These are phyloP conservation scores for Vanessa atalanta DNA, from an alignment of 1,140 invertebrate species.

Conservation along the genomic window DNA sequence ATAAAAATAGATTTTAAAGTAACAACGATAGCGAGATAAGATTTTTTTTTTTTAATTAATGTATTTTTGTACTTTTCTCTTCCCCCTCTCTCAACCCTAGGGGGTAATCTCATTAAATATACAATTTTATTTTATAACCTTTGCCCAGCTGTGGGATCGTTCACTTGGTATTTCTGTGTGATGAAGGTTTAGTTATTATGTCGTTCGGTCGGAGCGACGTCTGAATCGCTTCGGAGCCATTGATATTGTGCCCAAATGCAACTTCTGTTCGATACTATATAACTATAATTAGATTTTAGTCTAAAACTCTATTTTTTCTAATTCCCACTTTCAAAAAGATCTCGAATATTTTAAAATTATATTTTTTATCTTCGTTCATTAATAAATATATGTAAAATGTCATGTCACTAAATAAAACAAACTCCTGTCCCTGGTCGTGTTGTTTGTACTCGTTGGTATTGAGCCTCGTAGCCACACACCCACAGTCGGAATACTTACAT, in stretches of 20 bases:
- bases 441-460: too few relatives aligned
- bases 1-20: not conserved
- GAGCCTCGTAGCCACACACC: too few relatives aligned
- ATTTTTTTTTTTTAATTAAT: not conserved
- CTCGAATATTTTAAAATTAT: slow-evolving; percentile 1
- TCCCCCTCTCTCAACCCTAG: not conserved
- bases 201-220: too few relatives aligned
- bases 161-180: too few relatives aligned
- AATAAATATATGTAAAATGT: not conserved
- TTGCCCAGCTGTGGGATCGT: too few relatives aligned
- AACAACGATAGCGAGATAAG: not conserved
- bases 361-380: not conserved
- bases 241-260: slow-evolving; percentile 3
- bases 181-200: too few relatives aligned
- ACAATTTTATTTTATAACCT: not conserved
- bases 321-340: slow-evolving; percentile 13
- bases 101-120: not conserved
- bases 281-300: not conserved
- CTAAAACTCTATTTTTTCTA: slow-evolving; percentile 28
- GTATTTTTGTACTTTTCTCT: not conserved
- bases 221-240: too few relatives aligned
- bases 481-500: too few relatives aligned
- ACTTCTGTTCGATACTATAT: not conserved
- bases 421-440: too few relatives aligned
- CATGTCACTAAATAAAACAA: not conserved